phyloP scores from a whole-genome alignment of 2,113 vertebrate species.

The Nothobranchius furzeri region DNA sequence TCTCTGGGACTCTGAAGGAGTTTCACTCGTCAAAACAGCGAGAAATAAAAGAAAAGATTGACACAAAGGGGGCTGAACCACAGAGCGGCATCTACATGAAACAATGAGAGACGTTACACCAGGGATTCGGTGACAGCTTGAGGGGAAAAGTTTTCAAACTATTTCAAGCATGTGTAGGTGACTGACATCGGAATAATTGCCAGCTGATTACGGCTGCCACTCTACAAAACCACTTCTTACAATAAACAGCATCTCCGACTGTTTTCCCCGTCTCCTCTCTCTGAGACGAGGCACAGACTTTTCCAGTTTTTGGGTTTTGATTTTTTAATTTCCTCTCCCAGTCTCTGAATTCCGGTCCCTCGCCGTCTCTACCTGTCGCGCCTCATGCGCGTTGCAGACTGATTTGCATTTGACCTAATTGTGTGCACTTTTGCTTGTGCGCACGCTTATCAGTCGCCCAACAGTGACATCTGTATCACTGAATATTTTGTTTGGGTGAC shows the following conservation, averaged over 20 bases:
- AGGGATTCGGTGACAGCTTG: conserved; percentile 34
- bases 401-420: conserved; percentile 72
- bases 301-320: conserved; percentile 29
- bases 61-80: conserved; percentile 28
- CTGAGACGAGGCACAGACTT: conserved; percentile 34
- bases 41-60: conserved; percentile 11
- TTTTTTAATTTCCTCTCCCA: conserved; percentile 18
- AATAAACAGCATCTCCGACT: conserved; percentile 47
- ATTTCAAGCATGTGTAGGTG: conserved; percentile 41
- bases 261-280: conserved; percentile 15
- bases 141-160: conserved; percentile 47
- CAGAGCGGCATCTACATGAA: conserved; percentile 30
- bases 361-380: conserved; percentile 32
- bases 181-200: conserved; percentile 58
- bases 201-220: conserved; percentile 53
- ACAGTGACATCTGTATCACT: conserved; percentile 51
- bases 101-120: conserved; percentile 39
- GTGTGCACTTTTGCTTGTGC: conserved; percentile 34
- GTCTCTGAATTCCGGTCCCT: conserved; percentile 8
- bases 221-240: conserved; percentile 52
- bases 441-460: conserved; percentile 29
- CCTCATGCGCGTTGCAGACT: conserved; percentile 38
- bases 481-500: conserved; percentile 62
- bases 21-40: conserved; percentile 45
- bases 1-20: conserved; percentile 18